Percentiles rank a stretch among this genome's conserved stretches.
Evolutionary conservation across 2,888 invertebrate genomes (phyloP).

Genomic region (Creontiades dilutus): DNA sequence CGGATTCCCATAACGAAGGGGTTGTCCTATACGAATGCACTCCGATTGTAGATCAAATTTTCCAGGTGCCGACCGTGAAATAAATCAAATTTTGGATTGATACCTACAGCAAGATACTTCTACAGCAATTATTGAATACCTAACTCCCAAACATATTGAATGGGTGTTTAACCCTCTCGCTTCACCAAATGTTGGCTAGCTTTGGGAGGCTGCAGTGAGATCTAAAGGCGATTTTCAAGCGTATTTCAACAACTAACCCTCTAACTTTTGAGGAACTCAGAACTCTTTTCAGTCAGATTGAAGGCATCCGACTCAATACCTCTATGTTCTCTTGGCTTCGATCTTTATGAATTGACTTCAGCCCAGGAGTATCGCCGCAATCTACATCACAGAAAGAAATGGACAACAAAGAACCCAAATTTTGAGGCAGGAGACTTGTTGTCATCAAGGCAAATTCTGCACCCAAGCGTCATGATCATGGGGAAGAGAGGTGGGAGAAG

Average conservation of each 20-base stretch:
- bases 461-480: too few relatives aligned
- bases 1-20: constrained; percentile 77
- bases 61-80: constrained; percentile 76
- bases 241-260: neutral
- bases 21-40: constrained; percentile 76
- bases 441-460: too few relatives aligned
- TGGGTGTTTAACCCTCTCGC: constrained; percentile 49
- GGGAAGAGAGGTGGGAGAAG: too few relatives aligned
- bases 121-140: neutral
- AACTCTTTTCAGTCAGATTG: constrained; percentile 62
- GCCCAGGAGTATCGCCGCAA: constrained; percentile 67
- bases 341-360: constrained; percentile 60
- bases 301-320: constrained; percentile 74
- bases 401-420: constrained; percentile 5
- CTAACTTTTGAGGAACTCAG: constrained; percentile 68
- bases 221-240: constrained; percentile 55
- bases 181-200: constrained; percentile 32
- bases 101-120: neutral
- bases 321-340: constrained; percentile 59
- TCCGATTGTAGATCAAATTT: constrained; percentile 78
- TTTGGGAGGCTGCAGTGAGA: constrained; percentile 37
- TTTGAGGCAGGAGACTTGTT: constrained; percentile 38
- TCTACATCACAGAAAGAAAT: constrained; percentile 45
- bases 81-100: constrained; percentile 46
- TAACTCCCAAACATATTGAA: constrained; percentile 15